Conservation (phyloP, 2,888 invertebrate genomes). For the Drosophila limbata region DNA sequence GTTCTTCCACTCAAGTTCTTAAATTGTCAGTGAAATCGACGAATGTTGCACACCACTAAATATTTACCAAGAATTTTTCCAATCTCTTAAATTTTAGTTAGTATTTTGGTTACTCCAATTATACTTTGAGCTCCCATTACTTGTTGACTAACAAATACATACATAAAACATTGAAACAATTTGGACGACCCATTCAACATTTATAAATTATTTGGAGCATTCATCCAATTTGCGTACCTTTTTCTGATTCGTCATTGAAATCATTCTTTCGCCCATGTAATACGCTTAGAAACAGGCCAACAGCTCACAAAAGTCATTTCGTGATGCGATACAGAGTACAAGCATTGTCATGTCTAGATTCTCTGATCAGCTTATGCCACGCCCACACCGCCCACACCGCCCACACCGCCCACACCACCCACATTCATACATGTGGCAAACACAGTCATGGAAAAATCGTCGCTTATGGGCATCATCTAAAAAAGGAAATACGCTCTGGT, state of each 20-base stretch:
- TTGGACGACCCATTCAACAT: not conserved
- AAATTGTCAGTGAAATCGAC: not conserved
- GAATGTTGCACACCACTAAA: not conserved
- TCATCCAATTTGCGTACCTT: conserved; percentile 24
- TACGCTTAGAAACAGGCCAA: conserved; percentile 37
- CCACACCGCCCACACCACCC: conserved; percentile 11
- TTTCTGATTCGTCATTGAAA: conserved; percentile 9
- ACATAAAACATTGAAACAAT: conserved; percentile 7
- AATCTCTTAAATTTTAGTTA: not conserved
- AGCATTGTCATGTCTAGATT: conserved; percentile 30
- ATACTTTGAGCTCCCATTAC: not conserved
- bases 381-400: conserved; percentile 9
- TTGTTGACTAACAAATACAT: not conserved
- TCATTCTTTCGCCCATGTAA: conserved; percentile 30
- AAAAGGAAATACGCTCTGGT: not conserved
- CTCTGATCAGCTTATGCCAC: conserved; percentile 54
- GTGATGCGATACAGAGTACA: conserved; percentile 9
- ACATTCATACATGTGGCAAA: conserved; percentile 28
- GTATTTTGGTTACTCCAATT: not conserved
- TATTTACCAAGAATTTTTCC: not conserved
- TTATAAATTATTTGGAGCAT: conserved; percentile 2
- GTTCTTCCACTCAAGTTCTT: not conserved
- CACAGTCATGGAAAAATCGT: conserved; percentile 24
- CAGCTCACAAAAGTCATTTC: conserved; percentile 23
- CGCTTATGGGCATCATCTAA: conserved; percentile 1